Evolutionary conservation across 2,797 vertebrate species (phyloP), one percentile per base, ranked within the genome.

Genomic region (Synaphobranchus kaupii): DNA sequence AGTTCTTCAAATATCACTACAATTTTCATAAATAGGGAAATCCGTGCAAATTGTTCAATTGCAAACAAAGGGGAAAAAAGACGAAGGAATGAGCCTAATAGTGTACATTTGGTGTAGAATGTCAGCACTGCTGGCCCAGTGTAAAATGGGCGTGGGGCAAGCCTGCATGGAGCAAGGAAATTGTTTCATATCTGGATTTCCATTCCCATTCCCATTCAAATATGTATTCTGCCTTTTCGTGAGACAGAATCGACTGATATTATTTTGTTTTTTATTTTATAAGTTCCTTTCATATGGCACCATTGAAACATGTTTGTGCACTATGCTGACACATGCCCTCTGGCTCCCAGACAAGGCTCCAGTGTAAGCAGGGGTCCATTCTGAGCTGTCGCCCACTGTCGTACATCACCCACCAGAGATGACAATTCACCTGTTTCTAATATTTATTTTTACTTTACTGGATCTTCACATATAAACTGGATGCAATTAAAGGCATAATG

Each of bases 291-390:
- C 8, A 50, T 50, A 50, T 10, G 50, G 50, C 7, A 50, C 50
- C 10, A 10, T 50, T 10, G 50, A 50, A 50, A 50, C 7, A 50
- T 50, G 48, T 50, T 50, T 50, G 50, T 50, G 10, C 94, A 97
- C 91, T 89, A 52, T 1, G 95, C 96, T 81, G 60, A 60, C 94
- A 15, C 90, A 89, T 80, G 88, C 56, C 0, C 4, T 88, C 85
- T 91, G 90, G 2, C 88, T 90, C 10, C 91, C 92, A 90, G 97
- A 98, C 89, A 94, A 93, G 95, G 88, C 89, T 80, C 88, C 73
- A 52, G 87, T 7, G 68, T 10, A 28, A n/a, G n/a, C 58, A 17
- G 68, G 28, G 68, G 68, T 71, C 28, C 68, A 20, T 8, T 71
- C n/a, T 31, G 8, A 31, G 4, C 12, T 71, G 28, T 34, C 28